Conservation (phyloP, 2,113 vertebrate species). For the Amblyopsis rosae region DNA sequence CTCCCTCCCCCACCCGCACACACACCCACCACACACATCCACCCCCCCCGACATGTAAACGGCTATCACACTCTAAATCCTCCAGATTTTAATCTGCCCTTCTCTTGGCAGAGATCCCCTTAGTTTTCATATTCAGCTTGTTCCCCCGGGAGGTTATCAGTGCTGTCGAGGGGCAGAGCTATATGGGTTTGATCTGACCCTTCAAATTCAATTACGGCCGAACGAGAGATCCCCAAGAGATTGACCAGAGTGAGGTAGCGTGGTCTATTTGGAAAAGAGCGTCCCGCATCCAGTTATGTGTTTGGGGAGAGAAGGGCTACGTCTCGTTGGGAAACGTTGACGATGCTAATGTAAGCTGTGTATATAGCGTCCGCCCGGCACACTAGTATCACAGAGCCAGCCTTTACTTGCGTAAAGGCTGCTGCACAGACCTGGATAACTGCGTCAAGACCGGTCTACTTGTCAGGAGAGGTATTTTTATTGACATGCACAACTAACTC, state of each 20-base stretch:
- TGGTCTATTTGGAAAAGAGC: slow-evolving; percentile 61
- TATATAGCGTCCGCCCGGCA: too few species aligned
- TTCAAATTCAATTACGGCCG: slow-evolving; percentile 65
- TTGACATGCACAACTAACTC: too few species aligned
- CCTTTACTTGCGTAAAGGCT: too few species aligned
- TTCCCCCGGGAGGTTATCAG: slow-evolving; percentile 44
- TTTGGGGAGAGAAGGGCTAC: slow-evolving; percentile 31
- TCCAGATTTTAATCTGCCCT: slow-evolving; percentile 53
- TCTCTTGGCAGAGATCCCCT: slow-evolving; percentile 23
- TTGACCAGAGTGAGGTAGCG: slow-evolving; percentile 39
- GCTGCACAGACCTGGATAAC: too few species aligned
- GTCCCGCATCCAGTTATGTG: slow-evolving; percentile 40
- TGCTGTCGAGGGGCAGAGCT: slow-evolving; percentile 23
- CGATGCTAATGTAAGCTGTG: too few species aligned
- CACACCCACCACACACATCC: too few species aligned
- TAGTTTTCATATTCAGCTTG: slow-evolving; percentile 11
- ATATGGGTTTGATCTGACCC: slow-evolving; percentile 59
- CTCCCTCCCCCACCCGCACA: neutral
- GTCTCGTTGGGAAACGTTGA: slow-evolving; percentile 29
- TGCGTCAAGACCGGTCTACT: too few species aligned
- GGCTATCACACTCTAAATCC: slow-evolving; percentile 21
- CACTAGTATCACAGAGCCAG: too few species aligned
- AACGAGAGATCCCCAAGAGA: slow-evolving; percentile 60
- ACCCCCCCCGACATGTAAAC: slow-evolving; percentile 36
- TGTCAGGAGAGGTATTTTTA: too few species aligned